phyloP scores from a whole-genome alignment of 2,797 vertebrate species.

The Falco peregrinus region DNA sequence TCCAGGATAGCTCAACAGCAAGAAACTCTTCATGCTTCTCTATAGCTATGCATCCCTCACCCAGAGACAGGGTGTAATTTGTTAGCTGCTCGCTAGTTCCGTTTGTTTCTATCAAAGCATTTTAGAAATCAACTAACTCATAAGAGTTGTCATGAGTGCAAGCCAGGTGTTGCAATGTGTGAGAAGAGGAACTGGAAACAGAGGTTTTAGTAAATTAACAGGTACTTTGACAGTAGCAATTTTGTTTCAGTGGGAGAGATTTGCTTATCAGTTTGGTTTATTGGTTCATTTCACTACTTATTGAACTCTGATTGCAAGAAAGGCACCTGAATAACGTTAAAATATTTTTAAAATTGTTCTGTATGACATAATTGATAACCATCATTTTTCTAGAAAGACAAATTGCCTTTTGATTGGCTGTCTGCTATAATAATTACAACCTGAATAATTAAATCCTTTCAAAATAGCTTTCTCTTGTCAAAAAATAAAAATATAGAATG shows the following conservation, averaged over 20 bases:
- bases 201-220: slow-evolving; percentile 4
- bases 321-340: slow-evolving; percentile 31
- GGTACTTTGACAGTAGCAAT: neutral
- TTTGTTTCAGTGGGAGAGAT: slow-evolving; percentile 1
- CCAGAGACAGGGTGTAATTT: slow-evolving; percentile 7
- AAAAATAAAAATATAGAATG: slow-evolving; percentile 47
- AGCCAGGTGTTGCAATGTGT: neutral
- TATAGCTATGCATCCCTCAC: neutral
- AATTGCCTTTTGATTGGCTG: slow-evolving; percentile 59
- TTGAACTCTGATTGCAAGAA: slow-evolving; percentile 4
- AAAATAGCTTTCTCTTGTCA: slow-evolving; percentile 29
- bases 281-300: slow-evolving; percentile 26
- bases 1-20: neutral
- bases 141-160: neutral
- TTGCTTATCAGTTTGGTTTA: neutral
- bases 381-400: slow-evolving; percentile 53
- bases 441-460: slow-evolving; percentile 53
- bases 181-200: neutral
- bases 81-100: slow-evolving; percentile 3
- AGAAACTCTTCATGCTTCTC: neutral
- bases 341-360: neutral
- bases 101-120: slow-evolving; percentile 35
- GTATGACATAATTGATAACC: slow-evolving; percentile 44
- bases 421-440: slow-evolving; percentile 41
- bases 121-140: neutral